These are phyloP conservation scores for Pituophis catenifer DNA, from an alignment of 2,113 vertebrate species.

Conservation along the genomic window DNA sequence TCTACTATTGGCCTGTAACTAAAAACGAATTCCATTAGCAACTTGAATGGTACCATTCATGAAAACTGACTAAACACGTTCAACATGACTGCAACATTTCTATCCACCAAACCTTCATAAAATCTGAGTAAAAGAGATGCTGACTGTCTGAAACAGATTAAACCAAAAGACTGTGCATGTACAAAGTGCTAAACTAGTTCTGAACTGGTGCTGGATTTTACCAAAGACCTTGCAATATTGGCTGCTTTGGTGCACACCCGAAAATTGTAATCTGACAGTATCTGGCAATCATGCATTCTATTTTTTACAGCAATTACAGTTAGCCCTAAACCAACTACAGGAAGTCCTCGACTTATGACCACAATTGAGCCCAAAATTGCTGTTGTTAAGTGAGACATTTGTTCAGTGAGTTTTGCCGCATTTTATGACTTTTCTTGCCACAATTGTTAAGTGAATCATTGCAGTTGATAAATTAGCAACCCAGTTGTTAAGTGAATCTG, in stretches of 20 bases:
- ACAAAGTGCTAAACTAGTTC: not conserved
- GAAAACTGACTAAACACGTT: not conserved
- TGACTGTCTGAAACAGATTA: not conserved
- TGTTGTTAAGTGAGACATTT: not conserved
- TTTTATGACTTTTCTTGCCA: not conserved
- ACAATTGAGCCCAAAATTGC: not conserved
- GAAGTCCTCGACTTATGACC: not conserved
- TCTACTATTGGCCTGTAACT: constrained; percentile 98
- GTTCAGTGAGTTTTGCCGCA: not conserved
- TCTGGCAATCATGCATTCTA: not conserved
- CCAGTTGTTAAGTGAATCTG: not conserved
- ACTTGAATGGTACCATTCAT: constrained; percentile 21
- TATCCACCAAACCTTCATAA: not conserved
- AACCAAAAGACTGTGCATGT: not conserved
- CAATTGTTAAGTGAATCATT: not conserved
- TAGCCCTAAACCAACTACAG: not conserved
- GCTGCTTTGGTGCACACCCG: not conserved
- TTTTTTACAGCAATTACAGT: not conserved
- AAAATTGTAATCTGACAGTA: not conserved
- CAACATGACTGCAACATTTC: not conserved
- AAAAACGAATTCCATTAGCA: constrained; percentile 71
- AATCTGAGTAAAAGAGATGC: not conserved
- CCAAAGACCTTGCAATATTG: not conserved
- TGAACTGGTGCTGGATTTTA: not conserved
- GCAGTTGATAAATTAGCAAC: not conserved